Evolutionary conservation across 1,140 invertebrate species (phyloP).

Genomic region (Sitobion miscanthi): DNA sequence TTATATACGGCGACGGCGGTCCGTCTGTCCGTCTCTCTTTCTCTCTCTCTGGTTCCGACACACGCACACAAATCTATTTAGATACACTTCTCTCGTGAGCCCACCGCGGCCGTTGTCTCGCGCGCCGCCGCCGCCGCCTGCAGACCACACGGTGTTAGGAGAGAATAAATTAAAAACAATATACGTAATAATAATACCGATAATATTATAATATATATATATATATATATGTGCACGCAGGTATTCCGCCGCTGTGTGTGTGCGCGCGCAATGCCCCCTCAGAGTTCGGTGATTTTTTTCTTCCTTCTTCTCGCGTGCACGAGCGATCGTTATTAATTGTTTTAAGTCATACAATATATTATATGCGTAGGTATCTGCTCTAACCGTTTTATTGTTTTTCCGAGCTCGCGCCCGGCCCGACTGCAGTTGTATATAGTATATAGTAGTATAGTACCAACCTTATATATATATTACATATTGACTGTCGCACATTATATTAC

Average conservation of each 20-base stretch:
- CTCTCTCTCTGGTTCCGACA: neutral
- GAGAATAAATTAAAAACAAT: constrained; percentile 47
- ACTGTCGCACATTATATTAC: too few species aligned
- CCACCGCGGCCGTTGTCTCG: neutral
- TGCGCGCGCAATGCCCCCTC: neutral
- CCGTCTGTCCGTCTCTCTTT: neutral
- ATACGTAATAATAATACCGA: constrained; percentile 14
- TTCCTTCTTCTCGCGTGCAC: neutral
- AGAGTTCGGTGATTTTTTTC: constrained; percentile 21
- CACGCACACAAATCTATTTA: constrained; percentile 21
- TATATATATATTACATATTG: neutral
- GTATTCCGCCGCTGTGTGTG: neutral
- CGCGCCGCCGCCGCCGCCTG: neutral
- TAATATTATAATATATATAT: neutral
- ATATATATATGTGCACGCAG: neutral
- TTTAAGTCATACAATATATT: neutral
- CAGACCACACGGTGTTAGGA: constrained; percentile 49
- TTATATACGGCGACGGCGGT: neutral
- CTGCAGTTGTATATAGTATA: neutral
- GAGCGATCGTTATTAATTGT: constrained; percentile 13
- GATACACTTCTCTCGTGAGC: constrained; percentile 38
- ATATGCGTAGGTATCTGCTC: neutral
- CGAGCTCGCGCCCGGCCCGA: neutral
- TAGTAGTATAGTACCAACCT: neutral
- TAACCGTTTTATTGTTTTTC: neutral